Evolutionary conservation across 2,113 vertebrate genomes (phyloP), one percentile per base, ranked within the genome.

Genomic region (Lipotes vexillifer): DNA sequence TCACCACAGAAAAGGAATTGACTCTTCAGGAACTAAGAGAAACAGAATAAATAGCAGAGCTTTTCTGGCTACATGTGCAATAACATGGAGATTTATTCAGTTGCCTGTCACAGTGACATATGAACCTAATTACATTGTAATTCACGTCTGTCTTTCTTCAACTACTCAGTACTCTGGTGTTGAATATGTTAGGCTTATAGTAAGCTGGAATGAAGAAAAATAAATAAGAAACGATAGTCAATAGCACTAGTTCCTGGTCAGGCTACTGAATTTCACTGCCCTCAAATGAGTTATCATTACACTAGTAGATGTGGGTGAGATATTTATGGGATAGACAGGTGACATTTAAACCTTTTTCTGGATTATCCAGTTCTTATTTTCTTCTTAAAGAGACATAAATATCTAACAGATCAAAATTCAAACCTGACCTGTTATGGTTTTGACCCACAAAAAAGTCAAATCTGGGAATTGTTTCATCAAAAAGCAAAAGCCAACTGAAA

Each of bases 71-170:
- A 55, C 80, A 44, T 7, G 13, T 78, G 38, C 77, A 86, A 25
- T 59, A 82, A 71, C 33, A 44, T 33, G 52, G 78, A 97, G 31
- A 38, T 46, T 93, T 44, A 71, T 77, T 88, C 63, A n/a, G 18
- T 65, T 93, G 90, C 75, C 93, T 91, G 68, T 96, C 95, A 96
- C 0, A 91, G 31, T 95, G 95, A 96, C 95, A 96, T 69, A 74
- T 69, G 87, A 95, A 77, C 61, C 29, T 69, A 83, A 97, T 97
- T 96, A 96, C 36, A 69, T 7, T 46, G 20, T 80, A 92, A 85
- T 87, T 92, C 80, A 75, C n/a, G 31, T 92, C 95, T 94, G 74
- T 82, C 88, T 96, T 80, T 96, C 92, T 97, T 96, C 69, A 93
- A 77, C 44, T 90, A 90, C 59, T 93, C 66, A 49, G 15, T 88